These are phyloP conservation scores for Drosophila pectinifera DNA, from an alignment of 1,140 invertebrate species.

Conservation along the genomic window DNA sequence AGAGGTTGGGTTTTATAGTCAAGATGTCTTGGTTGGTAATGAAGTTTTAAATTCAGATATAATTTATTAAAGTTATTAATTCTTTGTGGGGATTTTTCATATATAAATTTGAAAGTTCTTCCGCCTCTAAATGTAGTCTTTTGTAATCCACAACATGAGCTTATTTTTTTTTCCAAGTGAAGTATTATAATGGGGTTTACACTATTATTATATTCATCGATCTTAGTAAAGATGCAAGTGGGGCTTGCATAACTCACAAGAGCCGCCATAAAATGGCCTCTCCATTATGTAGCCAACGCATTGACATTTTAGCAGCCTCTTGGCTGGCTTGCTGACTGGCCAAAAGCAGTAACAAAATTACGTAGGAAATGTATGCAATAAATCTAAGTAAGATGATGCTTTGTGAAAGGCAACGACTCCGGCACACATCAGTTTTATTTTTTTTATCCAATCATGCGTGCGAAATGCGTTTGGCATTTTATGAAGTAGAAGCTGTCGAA, in stretches of 20 bases:
- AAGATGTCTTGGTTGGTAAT: no score
- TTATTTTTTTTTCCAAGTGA: slow-evolving; percentile 2
- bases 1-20: not conserved
- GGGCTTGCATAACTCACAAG: slow-evolving; percentile 32
- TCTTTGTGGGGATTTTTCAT: no score
- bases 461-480: slow-evolving; percentile 63
- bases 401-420: slow-evolving; percentile 58
- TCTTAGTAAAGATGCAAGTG: slow-evolving; percentile 2
- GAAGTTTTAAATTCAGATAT: not conserved
- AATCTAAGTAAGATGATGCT: slow-evolving; percentile 40
- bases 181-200: slow-evolving; percentile 4
- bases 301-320: slow-evolving; percentile 47
- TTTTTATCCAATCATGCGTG: slow-evolving; percentile 53
- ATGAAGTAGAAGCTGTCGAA: slow-evolving; percentile 34
- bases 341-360: slow-evolving; percentile 35
- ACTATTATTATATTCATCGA: no score
- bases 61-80: not conserved
- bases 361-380: slow-evolving; percentile 35
- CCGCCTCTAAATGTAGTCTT: not conserved
- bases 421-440: slow-evolving; percentile 11
- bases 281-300: slow-evolving; percentile 44
- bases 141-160: not conserved
- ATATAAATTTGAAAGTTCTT: no score
- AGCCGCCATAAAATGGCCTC: slow-evolving; percentile 35
- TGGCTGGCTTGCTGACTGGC: slow-evolving; percentile 16